Conservation (phyloP, 2,888 invertebrate genomes). For the Dorcus hopei region DNA sequence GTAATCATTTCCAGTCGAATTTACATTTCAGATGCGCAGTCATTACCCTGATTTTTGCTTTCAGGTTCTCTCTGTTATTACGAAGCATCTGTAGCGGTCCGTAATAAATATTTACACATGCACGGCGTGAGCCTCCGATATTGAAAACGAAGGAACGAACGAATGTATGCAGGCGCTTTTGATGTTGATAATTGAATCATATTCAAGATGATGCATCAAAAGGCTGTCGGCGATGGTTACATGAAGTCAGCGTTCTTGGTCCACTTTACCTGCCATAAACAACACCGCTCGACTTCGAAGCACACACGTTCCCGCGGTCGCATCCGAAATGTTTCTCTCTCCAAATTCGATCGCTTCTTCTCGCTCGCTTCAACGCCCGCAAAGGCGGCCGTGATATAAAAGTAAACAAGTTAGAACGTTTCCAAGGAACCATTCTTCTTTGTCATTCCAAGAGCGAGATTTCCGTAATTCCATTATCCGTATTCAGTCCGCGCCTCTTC, state of each 20-base stretch:
- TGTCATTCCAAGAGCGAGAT: slow-evolving; percentile 40
- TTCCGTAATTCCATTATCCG: slow-evolving; percentile 43
- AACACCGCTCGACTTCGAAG: slow-evolving; percentile 23
- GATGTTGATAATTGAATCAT: neutral
- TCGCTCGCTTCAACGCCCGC: neutral
- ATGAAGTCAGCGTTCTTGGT: slow-evolving; percentile 23
- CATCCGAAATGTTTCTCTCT: neutral
- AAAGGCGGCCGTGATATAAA: slow-evolving; percentile 31
- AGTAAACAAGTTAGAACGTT: slow-evolving; percentile 38
- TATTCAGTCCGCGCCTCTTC: slow-evolving; percentile 39
- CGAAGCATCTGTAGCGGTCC: no score
- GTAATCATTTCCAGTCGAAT: no score
- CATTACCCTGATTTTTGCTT: no score
- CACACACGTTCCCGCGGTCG: neutral
- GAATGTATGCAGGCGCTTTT: no score
- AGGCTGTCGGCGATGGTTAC: neutral
- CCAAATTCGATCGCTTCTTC: slow-evolving; percentile 2
- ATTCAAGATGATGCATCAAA: neutral
- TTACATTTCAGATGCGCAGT: no score
- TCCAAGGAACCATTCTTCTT: slow-evolving; percentile 38
- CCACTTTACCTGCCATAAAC: slow-evolving; percentile 32
- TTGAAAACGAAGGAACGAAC: no score
- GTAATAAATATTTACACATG: no score
- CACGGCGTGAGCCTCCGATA: no score
- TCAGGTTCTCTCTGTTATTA: no score